These are phyloP conservation scores for Melanerpes aurifrons DNA, from an alignment of 2,113 vertebrate genomes.

Conservation along the genomic window DNA sequence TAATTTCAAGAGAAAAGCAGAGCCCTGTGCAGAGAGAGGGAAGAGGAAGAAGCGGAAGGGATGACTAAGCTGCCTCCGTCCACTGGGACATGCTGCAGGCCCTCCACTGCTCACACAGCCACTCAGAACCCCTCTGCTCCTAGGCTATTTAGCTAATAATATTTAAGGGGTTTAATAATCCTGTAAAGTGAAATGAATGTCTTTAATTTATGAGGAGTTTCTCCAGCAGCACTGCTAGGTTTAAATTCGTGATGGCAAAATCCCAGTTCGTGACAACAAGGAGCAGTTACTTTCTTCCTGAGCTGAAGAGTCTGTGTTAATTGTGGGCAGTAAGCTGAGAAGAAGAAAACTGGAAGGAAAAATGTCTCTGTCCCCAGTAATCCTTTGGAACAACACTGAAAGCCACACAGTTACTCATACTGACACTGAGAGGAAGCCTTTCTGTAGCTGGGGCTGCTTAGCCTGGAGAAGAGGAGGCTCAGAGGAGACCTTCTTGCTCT, in stretches of 20 bases:
- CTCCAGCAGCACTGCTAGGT: not conserved
- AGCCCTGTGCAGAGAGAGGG: not conserved
- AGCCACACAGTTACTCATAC: not conserved
- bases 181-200: not conserved
- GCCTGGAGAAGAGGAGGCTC: too few species aligned
- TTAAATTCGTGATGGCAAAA: constrained; percentile 5
- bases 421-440: not conserved
- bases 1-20: constrained; percentile 52
- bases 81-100: not conserved
- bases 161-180: constrained; percentile 48
- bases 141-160: constrained; percentile 23
- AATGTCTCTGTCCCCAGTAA: not conserved
- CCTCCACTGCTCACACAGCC: not conserved
- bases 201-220: constrained; percentile 35
- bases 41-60: not conserved
- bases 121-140: not conserved
- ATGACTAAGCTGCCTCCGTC: not conserved
- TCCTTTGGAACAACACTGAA: not conserved
- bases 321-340: not conserved
- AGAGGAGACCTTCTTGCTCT: too few species aligned
- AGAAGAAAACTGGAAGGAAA: not conserved
- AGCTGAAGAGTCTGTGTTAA: not conserved
- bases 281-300: not conserved
- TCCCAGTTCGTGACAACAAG: not conserved
- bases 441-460: not conserved